Conservation (phyloP, 2,888 invertebrate species). For the Agriopis leucophaearia region DNA sequence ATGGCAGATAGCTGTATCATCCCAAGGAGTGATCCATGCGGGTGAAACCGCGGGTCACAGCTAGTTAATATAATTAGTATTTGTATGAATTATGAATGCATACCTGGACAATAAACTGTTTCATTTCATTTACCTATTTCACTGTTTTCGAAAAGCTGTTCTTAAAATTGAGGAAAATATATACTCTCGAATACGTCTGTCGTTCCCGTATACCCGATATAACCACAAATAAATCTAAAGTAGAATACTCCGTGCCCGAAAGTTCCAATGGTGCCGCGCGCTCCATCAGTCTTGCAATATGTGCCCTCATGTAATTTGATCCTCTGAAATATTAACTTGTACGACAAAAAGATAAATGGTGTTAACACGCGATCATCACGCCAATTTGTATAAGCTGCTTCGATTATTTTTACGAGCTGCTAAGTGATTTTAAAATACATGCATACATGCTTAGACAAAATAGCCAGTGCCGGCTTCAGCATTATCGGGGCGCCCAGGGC, state of each 20-base stretch:
- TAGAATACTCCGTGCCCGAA: conserved; percentile 4
- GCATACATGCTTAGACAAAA: neutral
- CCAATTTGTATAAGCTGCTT: conserved; percentile 51
- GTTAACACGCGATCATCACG: conserved; percentile 50
- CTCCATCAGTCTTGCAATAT: conserved; percentile 73
- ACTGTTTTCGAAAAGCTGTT: too few relatives aligned
- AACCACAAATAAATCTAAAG: neutral
- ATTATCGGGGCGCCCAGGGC: too few relatives aligned
- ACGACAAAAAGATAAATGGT: conserved; percentile 70
- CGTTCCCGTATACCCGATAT: neutral
- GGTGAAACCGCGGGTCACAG: too few relatives aligned
- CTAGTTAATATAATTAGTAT: too few relatives aligned
- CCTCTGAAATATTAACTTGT: conserved; percentile 78
- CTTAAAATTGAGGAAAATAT: too few relatives aligned
- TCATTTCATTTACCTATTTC: too few relatives aligned
- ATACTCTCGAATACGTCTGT: too few relatives aligned
- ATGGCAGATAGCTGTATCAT: too few relatives aligned
- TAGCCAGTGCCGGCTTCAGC: neutral
- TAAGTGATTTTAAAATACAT: conserved; percentile 15
- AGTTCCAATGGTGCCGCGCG: conserved; percentile 45
- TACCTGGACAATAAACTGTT: too few relatives aligned
- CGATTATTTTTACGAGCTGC: conserved; percentile 31
- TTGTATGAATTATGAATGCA: too few relatives aligned
- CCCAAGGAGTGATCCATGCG: too few relatives aligned
- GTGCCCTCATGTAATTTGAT: conserved; percentile 78